These are phyloP conservation scores for Ataeniobius toweri DNA, from an alignment of 2,797 vertebrate species.

Conservation along the genomic window DNA sequence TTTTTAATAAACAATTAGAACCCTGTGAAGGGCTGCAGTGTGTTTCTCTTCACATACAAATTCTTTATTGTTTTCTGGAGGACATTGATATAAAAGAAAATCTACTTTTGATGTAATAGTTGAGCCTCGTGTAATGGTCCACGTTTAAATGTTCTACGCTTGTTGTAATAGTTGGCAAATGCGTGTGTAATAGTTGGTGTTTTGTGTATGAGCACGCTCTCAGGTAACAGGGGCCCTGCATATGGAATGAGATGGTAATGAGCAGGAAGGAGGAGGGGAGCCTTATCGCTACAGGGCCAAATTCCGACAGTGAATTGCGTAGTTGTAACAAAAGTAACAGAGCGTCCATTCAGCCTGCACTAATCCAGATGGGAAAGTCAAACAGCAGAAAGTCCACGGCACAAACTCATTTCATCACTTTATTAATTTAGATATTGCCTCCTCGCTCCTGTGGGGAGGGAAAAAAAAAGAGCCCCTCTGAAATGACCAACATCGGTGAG, in stretches of 20 bases:
- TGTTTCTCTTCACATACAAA: not conserved
- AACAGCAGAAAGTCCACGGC: constrained; percentile 87
- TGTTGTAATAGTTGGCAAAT: constrained; percentile 75
- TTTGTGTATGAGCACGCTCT: constrained; percentile 76
- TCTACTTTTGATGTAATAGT: constrained; percentile 44
- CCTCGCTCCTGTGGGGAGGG: constrained; percentile 76
- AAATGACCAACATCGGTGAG: constrained; percentile 85
- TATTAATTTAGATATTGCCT: constrained; percentile 87
- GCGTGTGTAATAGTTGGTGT: constrained; percentile 76
- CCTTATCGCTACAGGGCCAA: constrained; percentile 77
- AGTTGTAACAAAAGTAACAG: constrained; percentile 87
- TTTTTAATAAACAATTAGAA: not conserved
- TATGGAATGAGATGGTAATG: constrained; percentile 81
- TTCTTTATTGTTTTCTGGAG: constrained; percentile 8
- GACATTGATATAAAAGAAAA: constrained; percentile 11
- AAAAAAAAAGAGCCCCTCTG: constrained; percentile 66
- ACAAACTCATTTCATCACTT: constrained; percentile 88
- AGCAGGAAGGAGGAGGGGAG: constrained; percentile 60
- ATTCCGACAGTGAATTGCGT: constrained; percentile 87
- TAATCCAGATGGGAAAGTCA: constrained; percentile 90
- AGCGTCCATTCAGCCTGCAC: constrained; percentile 87
- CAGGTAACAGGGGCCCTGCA: constrained; percentile 79
- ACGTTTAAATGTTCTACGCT: constrained; percentile 70
- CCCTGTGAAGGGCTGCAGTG: constrained; percentile 13
- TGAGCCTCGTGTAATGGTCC: constrained; percentile 69